A percentile compares a stretch with the other conserved stretches of the same genome.
These are phyloP conservation scores for Melanchra persicariae DNA, from an alignment of 2,888 invertebrate species.

Conservation along the genomic window DNA sequence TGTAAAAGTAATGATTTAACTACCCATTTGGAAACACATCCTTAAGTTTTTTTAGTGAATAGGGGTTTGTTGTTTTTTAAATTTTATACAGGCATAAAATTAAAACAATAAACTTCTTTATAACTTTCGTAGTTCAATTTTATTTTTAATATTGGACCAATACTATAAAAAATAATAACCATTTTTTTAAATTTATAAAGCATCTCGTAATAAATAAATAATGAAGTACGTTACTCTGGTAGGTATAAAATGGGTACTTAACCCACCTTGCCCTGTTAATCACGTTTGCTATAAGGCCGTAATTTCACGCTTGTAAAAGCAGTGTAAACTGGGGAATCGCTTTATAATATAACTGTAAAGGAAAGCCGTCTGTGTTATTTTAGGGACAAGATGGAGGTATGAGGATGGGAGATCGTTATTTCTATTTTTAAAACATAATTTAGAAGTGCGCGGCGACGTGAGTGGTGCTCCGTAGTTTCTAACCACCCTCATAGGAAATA, in stretches of 20 bases:
- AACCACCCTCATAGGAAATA: background rate
- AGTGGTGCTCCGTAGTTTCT: background rate
- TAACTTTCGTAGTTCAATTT: too few relatives aligned
- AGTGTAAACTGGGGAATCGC: slow-evolving; percentile 44
- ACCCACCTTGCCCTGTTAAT: slow-evolving; percentile 49
- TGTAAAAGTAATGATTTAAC: too few relatives aligned
- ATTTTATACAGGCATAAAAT: too few relatives aligned
- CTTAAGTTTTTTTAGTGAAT: too few relatives aligned
- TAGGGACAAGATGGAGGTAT: background rate
- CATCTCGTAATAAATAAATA: slow-evolving; percentile 34
- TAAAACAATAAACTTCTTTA: too few relatives aligned
- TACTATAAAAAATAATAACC: too few relatives aligned
- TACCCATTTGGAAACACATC: too few relatives aligned
- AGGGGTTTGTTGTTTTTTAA: too few relatives aligned
- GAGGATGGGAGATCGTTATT: too few relatives aligned
- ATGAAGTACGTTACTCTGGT: slow-evolving; percentile 16
- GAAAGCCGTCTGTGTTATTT: slow-evolving; percentile 20
- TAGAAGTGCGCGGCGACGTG: background rate
- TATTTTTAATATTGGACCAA: too few relatives aligned
- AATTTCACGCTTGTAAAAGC: slow-evolving; percentile 36
- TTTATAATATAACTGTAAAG: slow-evolving; percentile 43
- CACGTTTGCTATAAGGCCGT: slow-evolving; percentile 45
- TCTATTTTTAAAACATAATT: background rate
- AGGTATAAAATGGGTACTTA: slow-evolving; percentile 36
- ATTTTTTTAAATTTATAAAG: too few relatives aligned